Conservation (phyloP, 2,113 vertebrate species). For the Steatornis caripensis region DNA sequence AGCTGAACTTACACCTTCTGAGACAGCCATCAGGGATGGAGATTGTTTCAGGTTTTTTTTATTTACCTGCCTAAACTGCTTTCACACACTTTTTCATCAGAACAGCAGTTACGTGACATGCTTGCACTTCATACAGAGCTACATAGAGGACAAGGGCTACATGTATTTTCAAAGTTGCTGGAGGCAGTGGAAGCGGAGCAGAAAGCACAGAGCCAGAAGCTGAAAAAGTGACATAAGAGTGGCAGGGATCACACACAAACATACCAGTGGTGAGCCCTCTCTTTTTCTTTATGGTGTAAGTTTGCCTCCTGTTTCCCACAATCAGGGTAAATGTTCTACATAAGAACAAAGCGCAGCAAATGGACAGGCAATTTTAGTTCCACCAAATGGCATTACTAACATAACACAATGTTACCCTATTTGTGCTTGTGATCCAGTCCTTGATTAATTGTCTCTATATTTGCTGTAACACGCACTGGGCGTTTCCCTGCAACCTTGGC, state of each 20-base stretch:
- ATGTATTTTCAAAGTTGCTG: neutral
- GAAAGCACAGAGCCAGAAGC: neutral
- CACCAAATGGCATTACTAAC: neutral
- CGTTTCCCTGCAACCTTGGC: neutral
- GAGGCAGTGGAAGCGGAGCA: neutral
- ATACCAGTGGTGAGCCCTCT: fast-evolving
- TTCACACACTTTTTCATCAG: neutral
- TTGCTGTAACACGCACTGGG: neutral
- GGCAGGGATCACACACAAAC: fast-evolving
- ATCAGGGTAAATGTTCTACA: neutral
- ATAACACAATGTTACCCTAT: neutral
- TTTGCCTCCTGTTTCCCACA: neutral
- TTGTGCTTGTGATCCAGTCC: neutral
- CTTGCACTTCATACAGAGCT: neutral
- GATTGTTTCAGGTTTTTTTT: neutral
- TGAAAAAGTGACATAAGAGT: neutral
- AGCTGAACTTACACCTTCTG: neutral
- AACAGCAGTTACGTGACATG: neutral
- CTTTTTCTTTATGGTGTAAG: neutral
- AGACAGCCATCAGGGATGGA: neutral
- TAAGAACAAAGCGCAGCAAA: neutral
- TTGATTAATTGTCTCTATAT: neutral
- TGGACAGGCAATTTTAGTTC: neutral
- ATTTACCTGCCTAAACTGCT: neutral
- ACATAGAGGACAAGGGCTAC: neutral